A percentile compares a stretch with the other conserved stretches of the same genome.
Conservation (phyloP, 2,113 vertebrate species). For the Archocentrus centrarchus region DNA sequence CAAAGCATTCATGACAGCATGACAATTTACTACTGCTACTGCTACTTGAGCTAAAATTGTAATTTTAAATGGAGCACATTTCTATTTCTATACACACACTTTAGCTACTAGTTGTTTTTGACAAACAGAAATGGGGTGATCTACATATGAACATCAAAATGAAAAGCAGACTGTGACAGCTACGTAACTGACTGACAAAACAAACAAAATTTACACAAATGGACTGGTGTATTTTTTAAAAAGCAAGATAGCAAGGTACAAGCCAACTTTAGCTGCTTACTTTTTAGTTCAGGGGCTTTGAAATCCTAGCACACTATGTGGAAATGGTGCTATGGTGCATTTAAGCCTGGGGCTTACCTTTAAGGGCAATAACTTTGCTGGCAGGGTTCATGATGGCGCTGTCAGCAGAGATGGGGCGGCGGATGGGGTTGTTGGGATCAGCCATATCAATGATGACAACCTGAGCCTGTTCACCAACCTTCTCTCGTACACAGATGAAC, state of each 20-base stretch:
- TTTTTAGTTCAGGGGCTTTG: conserved; percentile 12
- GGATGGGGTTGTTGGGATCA: conserved; percentile 96
- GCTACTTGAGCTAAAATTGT: conserved; percentile 12
- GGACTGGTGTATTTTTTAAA: conserved; percentile 37
- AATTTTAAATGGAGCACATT: conserved; percentile 32
- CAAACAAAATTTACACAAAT: conserved; percentile 62
- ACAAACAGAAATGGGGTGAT: conserved; percentile 69
- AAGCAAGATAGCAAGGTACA: conserved; percentile 22
- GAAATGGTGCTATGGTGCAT: not conserved
- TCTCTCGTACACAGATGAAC: conserved; percentile 99
- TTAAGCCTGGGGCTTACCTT: conserved; percentile 86
- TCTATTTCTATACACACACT: conserved; percentile 21
- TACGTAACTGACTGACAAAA: conserved; percentile 66
- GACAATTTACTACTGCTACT: conserved; percentile 69
- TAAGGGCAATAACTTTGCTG: conserved; percentile 98
- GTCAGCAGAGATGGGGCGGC: conserved; percentile 97
- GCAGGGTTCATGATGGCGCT: conserved; percentile 99
- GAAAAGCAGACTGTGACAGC: conserved; percentile 69
- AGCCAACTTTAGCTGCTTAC: conserved; percentile 17
- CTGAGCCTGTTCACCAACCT: conserved; percentile 98
- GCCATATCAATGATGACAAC: conserved; percentile 99
- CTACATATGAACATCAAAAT: conserved; percentile 76
- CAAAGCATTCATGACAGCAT: conserved; percentile 85
- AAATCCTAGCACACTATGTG: conserved; percentile 1
- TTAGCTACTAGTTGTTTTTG: conserved; percentile 46